Evolutionary conservation across 1,140 invertebrate genomes (phyloP).

Genomic region (Drosophila paulistorum): DNA sequence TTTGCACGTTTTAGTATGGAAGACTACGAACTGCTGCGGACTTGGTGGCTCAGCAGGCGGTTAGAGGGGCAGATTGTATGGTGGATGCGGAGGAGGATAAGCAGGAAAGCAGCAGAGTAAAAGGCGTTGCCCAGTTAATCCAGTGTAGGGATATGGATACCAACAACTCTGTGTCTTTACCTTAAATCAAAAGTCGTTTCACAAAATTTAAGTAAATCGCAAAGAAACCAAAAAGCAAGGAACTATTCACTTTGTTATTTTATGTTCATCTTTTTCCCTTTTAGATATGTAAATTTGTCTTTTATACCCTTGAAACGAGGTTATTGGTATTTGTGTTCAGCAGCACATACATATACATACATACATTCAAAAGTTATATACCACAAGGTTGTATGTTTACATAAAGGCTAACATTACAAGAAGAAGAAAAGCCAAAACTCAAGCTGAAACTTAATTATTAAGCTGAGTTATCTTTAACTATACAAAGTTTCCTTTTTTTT

Average conservation of each 20-base stretch:
- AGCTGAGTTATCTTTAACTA: no score
- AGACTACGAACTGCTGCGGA: not conserved
- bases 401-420: no score
- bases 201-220: not conserved
- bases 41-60: not conserved
- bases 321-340: no score
- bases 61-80: not conserved
- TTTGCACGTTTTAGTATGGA: conserved; percentile 31
- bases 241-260: not conserved
- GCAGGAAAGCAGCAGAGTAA: not conserved
- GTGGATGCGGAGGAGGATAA: not conserved
- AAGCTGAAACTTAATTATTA: no score
- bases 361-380: no score
- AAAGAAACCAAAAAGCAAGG: not conserved
- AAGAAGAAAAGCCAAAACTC: no score
- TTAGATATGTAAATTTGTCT: no score
- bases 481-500: no score
- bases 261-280: no score
- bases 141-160: conserved; percentile 4
- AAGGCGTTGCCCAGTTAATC: conserved; percentile 19
- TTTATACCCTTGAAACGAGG: no score
- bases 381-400: no score
- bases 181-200: not conserved
- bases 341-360: no score
- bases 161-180: not conserved